Percentiles rank a stretch among this genome's conserved stretches.
Evolutionary conservation across 2,113 vertebrate species (phyloP).

Genomic region (Urocitellus parryii): DNA sequence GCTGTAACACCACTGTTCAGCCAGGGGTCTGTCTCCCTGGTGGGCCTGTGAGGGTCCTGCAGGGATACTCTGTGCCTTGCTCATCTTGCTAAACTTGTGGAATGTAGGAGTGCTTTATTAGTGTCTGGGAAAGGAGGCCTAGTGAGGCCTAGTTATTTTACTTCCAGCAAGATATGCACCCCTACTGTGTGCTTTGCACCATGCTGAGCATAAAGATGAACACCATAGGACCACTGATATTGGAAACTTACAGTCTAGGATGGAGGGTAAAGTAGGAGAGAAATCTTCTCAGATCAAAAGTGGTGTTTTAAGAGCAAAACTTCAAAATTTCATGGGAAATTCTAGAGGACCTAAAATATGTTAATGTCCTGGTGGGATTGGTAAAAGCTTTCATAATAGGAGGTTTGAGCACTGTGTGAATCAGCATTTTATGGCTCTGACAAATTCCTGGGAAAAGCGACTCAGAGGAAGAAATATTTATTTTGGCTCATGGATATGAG

Average conservation of each 20-base stretch:
- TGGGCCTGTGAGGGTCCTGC: background rate
- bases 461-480: too few species aligned
- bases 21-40: background rate
- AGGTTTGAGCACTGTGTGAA: background rate
- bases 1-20: background rate
- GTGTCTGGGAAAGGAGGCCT: background rate
- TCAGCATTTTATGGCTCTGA: too few species aligned
- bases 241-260: background rate
- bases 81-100: background rate
- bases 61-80: background rate
- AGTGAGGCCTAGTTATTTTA: background rate
- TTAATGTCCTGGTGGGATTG: background rate
- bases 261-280: background rate
- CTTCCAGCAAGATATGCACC: background rate
- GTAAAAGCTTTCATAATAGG: background rate
- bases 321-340: background rate
- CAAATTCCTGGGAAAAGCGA: too few species aligned
- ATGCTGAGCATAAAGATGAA: background rate
- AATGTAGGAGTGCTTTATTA: background rate
- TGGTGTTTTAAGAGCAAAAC: background rate
- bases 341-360: background rate
- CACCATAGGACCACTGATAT: background rate
- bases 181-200: background rate
- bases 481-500: too few species aligned
- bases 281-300: background rate